These are phyloP conservation scores for Caenorhabditis elegans DNA, from an alignment of 1,140 invertebrate genomes.

Conservation along the genomic window WBcel235 BX284604.4:13006501-13007000, in stretches of 20 bases:
- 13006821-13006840: neutral
- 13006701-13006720: constrained; percentile 23
- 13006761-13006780: neutral
- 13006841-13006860: neutral
- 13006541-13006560: too few relatives aligned
- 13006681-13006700: neutral
- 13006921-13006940: neutral
- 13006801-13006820: neutral
- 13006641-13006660: neutral
- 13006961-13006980: neutral
- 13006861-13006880: constrained; percentile 14
- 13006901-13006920: neutral
- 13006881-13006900: constrained; percentile 24
- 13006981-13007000: constrained; percentile 23
- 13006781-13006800: neutral
- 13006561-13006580: too few relatives aligned
- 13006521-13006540: too few relatives aligned
- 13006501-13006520: too few relatives aligned
- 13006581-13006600: too few relatives aligned
- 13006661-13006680: neutral
- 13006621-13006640: neutral
- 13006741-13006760: neutral
- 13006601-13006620: too few relatives aligned
- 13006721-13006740: neutral
- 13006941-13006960: neutral